Evolutionary conservation across 2,797 vertebrate genomes (phyloP).

Genomic region (Anabacerthia variegaticeps): DNA sequence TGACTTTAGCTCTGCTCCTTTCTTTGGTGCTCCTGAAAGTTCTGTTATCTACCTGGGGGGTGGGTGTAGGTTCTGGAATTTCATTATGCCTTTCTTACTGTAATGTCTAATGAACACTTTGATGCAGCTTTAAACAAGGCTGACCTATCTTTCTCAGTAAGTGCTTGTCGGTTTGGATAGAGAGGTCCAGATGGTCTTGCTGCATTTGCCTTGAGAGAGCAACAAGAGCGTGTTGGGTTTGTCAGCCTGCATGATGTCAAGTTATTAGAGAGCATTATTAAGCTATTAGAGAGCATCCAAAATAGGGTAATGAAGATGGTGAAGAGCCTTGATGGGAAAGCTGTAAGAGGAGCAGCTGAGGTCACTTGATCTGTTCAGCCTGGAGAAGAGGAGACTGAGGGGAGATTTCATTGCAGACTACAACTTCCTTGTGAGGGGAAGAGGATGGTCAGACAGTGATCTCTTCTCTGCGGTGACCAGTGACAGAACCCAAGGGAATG

Average conservation of each 20-base stretch:
- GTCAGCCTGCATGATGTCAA: background rate
- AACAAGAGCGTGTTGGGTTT: background rate
- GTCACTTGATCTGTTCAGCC: background rate
- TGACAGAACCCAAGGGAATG: background rate
- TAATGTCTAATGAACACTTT: background rate
- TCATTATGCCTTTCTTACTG: background rate
- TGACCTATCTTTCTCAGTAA: background rate
- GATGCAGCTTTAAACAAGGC: background rate
- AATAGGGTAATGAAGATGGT: background rate
- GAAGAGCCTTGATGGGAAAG: background rate
- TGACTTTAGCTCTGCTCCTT: background rate
- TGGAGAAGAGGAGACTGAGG: background rate
- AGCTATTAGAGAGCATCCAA: background rate
- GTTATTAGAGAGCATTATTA: background rate
- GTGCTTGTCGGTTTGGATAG: background rate
- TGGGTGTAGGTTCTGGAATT: background rate
- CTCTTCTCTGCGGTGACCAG: background rate
- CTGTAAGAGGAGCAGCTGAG: background rate
- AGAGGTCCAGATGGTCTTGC: background rate
- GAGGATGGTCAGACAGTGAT: background rate
- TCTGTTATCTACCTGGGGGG: background rate
- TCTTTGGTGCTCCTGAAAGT: background rate
- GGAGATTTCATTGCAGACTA: background rate
- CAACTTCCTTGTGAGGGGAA: background rate
- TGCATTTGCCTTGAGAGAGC: background rate